Conservation (phyloP, 2,797 vertebrate genomes). For the Syndactyla subalaris region DNA sequence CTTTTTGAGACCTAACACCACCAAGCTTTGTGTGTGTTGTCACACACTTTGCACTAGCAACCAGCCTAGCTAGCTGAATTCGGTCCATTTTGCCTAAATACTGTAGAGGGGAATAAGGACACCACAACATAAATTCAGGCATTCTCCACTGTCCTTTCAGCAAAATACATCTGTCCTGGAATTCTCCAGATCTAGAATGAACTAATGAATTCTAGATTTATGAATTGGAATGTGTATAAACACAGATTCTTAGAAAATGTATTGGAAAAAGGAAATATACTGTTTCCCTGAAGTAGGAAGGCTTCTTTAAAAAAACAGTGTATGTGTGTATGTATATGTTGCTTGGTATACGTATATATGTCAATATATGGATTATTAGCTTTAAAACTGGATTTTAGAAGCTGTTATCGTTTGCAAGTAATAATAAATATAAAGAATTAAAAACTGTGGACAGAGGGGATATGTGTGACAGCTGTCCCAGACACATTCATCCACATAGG, state of each 20-base stretch:
- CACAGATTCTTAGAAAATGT: background rate
- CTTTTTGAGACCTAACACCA: background rate
- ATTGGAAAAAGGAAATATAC: background rate
- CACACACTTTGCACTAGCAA: background rate
- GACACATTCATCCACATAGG: background rate
- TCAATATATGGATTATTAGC: background rate
- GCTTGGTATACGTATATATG: background rate
- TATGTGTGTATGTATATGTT: background rate
- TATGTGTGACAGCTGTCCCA: background rate
- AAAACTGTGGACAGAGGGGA: background rate
- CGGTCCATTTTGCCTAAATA: fast-evolving
- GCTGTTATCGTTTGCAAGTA: background rate
- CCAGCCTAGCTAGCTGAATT: background rate
- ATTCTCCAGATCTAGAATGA: background rate
- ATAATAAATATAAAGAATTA: background rate
- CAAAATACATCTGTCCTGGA: background rate
- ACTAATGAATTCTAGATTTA: background rate
- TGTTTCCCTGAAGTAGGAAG: background rate
- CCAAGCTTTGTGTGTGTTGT: background rate
- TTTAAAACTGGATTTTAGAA: background rate
- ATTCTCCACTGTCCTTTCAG: background rate
- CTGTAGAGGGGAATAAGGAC: background rate
- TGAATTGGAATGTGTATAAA: background rate
- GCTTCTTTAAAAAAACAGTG: background rate
- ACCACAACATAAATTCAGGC: background rate